phyloP scores from a whole-genome alignment of 35 echinoderm and acorn worm genomes.

The Heliocidaris tuberculata region DNA sequence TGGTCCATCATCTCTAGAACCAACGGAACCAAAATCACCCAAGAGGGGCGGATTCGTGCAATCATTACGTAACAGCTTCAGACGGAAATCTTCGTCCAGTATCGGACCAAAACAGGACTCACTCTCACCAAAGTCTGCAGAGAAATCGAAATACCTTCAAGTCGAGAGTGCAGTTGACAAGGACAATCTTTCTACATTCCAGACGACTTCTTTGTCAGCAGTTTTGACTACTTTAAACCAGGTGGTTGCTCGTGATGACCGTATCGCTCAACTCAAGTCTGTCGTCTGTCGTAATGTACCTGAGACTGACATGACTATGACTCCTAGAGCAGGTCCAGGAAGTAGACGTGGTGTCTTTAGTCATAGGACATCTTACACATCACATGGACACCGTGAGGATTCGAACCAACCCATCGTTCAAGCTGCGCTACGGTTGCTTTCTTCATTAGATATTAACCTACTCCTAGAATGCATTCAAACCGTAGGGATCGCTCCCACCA shows the following conservation, averaged over 20 bases:
- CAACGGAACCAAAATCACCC: conserved; percentile 37
- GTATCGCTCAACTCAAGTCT: conserved; percentile 24
- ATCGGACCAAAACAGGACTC: conserved; percentile 38
- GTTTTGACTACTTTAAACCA: conserved; percentile 25
- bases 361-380: conserved; percentile 27
- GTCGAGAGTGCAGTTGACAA: conserved; percentile 25
- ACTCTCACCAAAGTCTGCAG: conserved; percentile 40
- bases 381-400: conserved; percentile 33
- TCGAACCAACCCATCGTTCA: conserved; percentile 21
- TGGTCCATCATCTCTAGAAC: conserved; percentile 3
- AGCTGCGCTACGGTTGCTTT: conserved; percentile 46
- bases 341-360: conserved; percentile 35
- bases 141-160: conserved; percentile 38
- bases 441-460: conserved; percentile 58
- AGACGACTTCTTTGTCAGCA: conserved; percentile 38
- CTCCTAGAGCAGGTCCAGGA: conserved; percentile 4
- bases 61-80: conserved; percentile 44
- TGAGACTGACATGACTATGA: not conserved
- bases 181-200: conserved; percentile 47
- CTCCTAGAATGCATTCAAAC: conserved; percentile 60
- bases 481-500: conserved; percentile 13
- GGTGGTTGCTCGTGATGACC: conserved; percentile 38
- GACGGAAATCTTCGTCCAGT: conserved; percentile 40
- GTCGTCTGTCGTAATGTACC: not conserved
- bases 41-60: conserved; percentile 37